These are phyloP conservation scores for Dendrolimus punctatus DNA, from an alignment of 1,140 invertebrate species.

Conservation along the genomic window DNA sequence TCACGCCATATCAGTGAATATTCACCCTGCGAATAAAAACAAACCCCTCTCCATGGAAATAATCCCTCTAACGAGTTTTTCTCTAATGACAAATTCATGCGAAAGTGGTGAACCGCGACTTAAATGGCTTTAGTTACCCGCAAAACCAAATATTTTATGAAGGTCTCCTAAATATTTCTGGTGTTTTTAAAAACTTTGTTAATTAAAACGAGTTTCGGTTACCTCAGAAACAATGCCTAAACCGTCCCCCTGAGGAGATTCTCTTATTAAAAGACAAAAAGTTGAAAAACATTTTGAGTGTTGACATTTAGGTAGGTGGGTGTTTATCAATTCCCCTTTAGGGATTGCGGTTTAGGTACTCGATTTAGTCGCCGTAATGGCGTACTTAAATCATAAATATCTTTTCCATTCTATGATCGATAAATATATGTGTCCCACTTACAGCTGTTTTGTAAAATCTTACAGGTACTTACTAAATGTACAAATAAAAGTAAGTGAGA, in stretches of 20 bases:
- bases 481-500: too few species aligned
- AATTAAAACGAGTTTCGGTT: constrained; percentile 33
- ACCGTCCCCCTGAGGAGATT: constrained; percentile 10
- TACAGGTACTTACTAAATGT: too few species aligned
- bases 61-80: too few species aligned
- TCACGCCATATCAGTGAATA: too few species aligned
- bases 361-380: background rate
- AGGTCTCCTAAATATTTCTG: constrained; percentile 8
- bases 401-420: background rate
- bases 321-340: constrained; percentile 12
- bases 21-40: too few species aligned
- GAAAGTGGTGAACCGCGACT: background rate
- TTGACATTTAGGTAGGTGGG: constrained; percentile 9
- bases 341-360: constrained; percentile 13
- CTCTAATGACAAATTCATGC: too few species aligned
- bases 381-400: background rate
- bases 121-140: constrained; percentile 1
- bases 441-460: too few species aligned
- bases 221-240: constrained; percentile 16
- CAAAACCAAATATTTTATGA: constrained; percentile 10
- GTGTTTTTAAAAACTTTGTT: constrained; percentile 30
- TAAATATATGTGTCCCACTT: too few species aligned
- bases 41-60: too few species aligned
- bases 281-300: constrained; percentile 8
- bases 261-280: constrained; percentile 14